Evolutionary conservation across 2,888 invertebrate genomes (phyloP).

Genomic region (Agrenia bidenticulata): DNA sequence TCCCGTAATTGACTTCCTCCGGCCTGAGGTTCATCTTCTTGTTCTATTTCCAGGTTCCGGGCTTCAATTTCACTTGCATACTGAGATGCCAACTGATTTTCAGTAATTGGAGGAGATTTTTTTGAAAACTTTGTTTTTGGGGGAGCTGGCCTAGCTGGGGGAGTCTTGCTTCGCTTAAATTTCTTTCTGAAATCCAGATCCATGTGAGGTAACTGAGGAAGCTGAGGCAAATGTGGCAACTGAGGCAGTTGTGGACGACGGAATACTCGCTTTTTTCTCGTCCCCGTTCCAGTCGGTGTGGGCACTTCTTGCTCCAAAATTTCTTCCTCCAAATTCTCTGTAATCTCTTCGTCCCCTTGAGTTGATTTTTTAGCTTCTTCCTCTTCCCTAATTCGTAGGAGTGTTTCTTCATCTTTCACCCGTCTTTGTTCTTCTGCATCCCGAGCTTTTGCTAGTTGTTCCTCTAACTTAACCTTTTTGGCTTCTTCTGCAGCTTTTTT

Average conservation of each 20-base stretch:
- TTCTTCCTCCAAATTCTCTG: slow-evolving; percentile 28
- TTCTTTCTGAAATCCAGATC: slow-evolving; percentile 53
- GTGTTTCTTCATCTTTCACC: slow-evolving; percentile 57
- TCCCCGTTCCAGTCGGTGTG: slow-evolving; percentile 25
- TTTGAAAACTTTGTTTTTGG: slow-evolving; percentile 62
- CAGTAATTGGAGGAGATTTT: slow-evolving; percentile 52
- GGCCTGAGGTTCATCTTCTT: slow-evolving; percentile 12
- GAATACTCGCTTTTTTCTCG: slow-evolving; percentile 5
- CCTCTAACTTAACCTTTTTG: slow-evolving; percentile 39
- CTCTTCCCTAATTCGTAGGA: not conserved
- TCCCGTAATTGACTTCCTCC: slow-evolving; percentile 52
- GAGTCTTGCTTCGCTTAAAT: slow-evolving; percentile 56
- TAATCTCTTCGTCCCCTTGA: slow-evolving; percentile 8
- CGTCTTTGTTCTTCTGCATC: slow-evolving; percentile 59
- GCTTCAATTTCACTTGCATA: slow-evolving; percentile 30
- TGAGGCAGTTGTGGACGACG: slow-evolving; percentile 8
- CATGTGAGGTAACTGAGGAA: slow-evolving; percentile 26
- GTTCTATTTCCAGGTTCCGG: slow-evolving; percentile 1
- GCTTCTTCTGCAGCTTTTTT: slow-evolving; percentile 55
- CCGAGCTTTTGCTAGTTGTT: slow-evolving; percentile 37
- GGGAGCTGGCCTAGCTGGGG: slow-evolving; percentile 60
- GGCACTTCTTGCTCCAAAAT: slow-evolving; percentile 13
- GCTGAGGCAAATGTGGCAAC: slow-evolving; percentile 18
- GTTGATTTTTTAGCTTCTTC: slow-evolving; percentile 15
- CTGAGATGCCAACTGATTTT: slow-evolving; percentile 38